Percentiles rank a stretch among this genome's conserved stretches.
phyloP scores from a whole-genome alignment of 1,140 invertebrate species.

The Ceratitis capitata region DNA sequence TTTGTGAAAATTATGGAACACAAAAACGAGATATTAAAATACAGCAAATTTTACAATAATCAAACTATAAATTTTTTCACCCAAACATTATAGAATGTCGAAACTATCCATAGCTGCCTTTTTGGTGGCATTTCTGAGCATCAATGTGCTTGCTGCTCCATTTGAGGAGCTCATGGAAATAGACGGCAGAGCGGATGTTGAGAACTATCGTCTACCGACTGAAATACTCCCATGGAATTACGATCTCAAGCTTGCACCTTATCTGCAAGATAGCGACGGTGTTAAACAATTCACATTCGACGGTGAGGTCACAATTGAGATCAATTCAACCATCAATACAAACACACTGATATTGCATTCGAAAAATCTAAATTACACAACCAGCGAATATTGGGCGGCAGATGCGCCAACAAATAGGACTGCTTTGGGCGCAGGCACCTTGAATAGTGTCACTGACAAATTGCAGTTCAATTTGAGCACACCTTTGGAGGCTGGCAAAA shows the following conservation, averaged over 20 bases:
- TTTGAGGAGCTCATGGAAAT: neutral
- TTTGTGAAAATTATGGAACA: no score
- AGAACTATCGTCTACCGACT: slow-evolving; percentile 51
- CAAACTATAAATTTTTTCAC: no score
- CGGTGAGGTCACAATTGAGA: slow-evolving; percentile 70
- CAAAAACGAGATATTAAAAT: no score
- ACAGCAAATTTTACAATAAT: no score
- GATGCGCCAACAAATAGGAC: slow-evolving; percentile 51
- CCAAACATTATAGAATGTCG: slow-evolving; percentile 8
- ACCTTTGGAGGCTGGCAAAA: slow-evolving; percentile 51
- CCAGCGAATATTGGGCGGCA: slow-evolving; percentile 49
- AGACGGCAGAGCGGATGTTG: slow-evolving; percentile 42
- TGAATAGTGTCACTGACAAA: slow-evolving; percentile 50
- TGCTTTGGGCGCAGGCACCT: slow-evolving; percentile 46
- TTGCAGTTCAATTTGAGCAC: slow-evolving; percentile 58
- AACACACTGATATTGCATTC: slow-evolving; percentile 73
- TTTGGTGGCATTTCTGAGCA: slow-evolving; percentile 48
- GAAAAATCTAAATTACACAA: slow-evolving; percentile 68
- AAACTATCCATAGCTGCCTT: slow-evolving; percentile 44
- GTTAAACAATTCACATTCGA: slow-evolving; percentile 70
- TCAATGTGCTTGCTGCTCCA: slow-evolving; percentile 43
- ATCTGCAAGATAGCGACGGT: slow-evolving; percentile 67
- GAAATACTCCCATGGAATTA: slow-evolving; percentile 71
- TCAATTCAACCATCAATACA: slow-evolving; percentile 53
- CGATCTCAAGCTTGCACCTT: slow-evolving; percentile 70